phyloP scores from a whole-genome alignment of 2,888 invertebrate genomes.

The Apoda limacodes region DNA sequence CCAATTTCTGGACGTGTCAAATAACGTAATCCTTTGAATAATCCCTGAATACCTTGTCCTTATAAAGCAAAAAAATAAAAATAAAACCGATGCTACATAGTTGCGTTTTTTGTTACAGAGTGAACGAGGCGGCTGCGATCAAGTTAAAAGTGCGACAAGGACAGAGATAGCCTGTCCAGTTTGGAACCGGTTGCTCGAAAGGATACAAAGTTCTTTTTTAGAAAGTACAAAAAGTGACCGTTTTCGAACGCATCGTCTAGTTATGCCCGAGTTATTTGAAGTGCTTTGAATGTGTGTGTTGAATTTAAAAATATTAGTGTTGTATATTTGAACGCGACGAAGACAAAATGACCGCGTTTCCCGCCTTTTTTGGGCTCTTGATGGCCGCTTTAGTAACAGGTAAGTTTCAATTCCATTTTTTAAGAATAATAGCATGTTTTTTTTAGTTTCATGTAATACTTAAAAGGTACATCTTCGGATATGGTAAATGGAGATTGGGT shows the following conservation, averaged over 20 bases:
- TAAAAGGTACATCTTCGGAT: too few species aligned
- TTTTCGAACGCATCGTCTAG: conserved; percentile 41
- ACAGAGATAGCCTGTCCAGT: conserved; percentile 38
- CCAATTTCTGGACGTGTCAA: too few species aligned
- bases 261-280: conserved; percentile 43
- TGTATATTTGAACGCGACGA: conserved; percentile 26
- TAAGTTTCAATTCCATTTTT: conserved; percentile 28
- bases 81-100: conserved; percentile 34
- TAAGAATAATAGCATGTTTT: too few species aligned
- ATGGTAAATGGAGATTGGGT: too few species aligned
- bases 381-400: conserved; percentile 48
- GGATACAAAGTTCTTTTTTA: conserved; percentile 28
- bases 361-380: conserved; percentile 56
- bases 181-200: conserved; percentile 32
- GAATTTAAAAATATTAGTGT: conserved; percentile 27
- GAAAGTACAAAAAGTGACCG: conserved; percentile 32
- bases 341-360: conserved; percentile 51
- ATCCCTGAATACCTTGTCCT: conserved; percentile 27
- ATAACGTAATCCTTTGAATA: conserved; percentile 30
- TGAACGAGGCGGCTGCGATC: conserved; percentile 29
- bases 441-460: too few species aligned
- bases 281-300: conserved; percentile 29
- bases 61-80: conserved; percentile 29
- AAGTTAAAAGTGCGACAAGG: conserved; percentile 27
- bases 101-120: conserved; percentile 57